Conservation (phyloP, 2,888 invertebrate species). For the Pyrochroa serraticornis region DNA sequence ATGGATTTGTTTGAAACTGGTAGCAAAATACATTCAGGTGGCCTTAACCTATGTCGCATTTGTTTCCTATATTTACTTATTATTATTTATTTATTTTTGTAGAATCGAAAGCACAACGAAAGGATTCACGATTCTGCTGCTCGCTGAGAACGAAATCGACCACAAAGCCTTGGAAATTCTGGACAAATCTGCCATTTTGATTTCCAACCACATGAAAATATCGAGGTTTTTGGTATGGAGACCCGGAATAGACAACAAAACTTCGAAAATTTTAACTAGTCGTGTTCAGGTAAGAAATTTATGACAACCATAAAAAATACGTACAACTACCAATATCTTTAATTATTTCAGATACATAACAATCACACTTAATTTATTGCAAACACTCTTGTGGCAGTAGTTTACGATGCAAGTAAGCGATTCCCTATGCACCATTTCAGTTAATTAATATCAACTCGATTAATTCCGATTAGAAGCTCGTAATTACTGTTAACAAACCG, state of each 20-base stretch:
- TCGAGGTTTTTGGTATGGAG: slow-evolving; percentile 54
- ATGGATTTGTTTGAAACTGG: too few relatives aligned
- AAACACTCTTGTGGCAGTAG: too few relatives aligned
- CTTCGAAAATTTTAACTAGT: slow-evolving; percentile 47
- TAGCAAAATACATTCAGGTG: too few relatives aligned
- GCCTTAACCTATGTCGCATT: too few relatives aligned
- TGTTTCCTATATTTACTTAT: too few relatives aligned
- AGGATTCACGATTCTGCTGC: slow-evolving; percentile 61
- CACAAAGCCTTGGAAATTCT: slow-evolving; percentile 58
- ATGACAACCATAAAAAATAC: not conserved
- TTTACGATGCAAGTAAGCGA: too few relatives aligned
- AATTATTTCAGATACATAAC: too few relatives aligned
- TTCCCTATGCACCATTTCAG: too few relatives aligned
- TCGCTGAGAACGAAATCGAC: slow-evolving; percentile 59
- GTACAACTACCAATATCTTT: not conserved
- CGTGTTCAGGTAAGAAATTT: slow-evolving; percentile 50
- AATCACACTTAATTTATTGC: too few relatives aligned
- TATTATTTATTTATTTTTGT: slow-evolving; percentile 38
- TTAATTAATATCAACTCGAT: too few relatives aligned
- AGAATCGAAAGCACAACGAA: slow-evolving; percentile 58
- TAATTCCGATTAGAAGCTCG: too few relatives aligned
- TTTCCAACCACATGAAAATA: slow-evolving; percentile 55
- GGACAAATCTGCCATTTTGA: slow-evolving; percentile 59
- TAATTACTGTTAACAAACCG: too few relatives aligned
- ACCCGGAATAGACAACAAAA: slow-evolving; percentile 43